These are phyloP conservation scores for Megaceryle maxima DNA, from an alignment of 2,113 vertebrate genomes.

Conservation along the genomic window DNA sequence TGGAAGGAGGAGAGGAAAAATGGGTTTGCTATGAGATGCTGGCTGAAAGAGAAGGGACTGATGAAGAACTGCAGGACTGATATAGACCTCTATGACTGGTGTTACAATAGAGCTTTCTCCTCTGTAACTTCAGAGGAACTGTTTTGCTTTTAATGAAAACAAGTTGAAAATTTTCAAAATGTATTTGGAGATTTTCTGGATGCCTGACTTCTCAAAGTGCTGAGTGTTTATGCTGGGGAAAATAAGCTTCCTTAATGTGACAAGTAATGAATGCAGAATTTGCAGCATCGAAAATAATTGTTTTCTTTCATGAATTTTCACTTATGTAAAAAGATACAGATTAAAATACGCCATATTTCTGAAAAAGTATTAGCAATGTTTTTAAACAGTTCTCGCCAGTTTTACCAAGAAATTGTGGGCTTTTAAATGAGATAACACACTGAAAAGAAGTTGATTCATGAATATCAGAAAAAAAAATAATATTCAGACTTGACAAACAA, in stretches of 20 bases:
- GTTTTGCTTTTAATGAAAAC: background rate
- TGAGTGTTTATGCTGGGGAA: background rate
- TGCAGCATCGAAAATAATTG: background rate
- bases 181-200: background rate
- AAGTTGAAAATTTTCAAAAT: background rate
- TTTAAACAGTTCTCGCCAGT: background rate
- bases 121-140: too few species aligned
- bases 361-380: background rate
- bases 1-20: background rate
- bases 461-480: background rate
- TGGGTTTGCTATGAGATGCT: rapidly evolving
- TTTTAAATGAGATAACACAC: background rate
- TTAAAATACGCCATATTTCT: background rate
- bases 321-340: background rate
- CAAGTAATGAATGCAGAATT: background rate
- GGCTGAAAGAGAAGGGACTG: background rate
- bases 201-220: background rate
- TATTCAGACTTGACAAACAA: background rate
- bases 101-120: too few species aligned
- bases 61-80: background rate
- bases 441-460: background rate
- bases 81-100: background rate
- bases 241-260: background rate
- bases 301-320: background rate
- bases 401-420: background rate